These are phyloP conservation scores for Aproaerema taeniolella DNA, from an alignment of 2,888 invertebrate genomes.

Conservation along the genomic window DNA sequence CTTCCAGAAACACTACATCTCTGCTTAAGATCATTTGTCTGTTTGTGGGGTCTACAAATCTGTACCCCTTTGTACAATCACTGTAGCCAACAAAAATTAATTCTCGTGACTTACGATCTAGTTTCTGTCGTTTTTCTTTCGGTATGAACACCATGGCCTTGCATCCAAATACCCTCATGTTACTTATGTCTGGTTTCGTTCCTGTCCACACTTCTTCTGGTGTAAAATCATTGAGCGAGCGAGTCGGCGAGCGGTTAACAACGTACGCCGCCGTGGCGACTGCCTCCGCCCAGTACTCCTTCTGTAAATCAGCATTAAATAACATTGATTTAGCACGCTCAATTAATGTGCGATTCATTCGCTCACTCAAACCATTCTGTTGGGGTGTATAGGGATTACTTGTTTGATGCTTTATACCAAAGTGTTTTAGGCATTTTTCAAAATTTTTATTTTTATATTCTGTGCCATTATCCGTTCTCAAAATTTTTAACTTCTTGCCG, in stretches of 20 bases:
- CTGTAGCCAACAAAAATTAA: conserved; percentile 13
- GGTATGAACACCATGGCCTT: conserved; percentile 7
- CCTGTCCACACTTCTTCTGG: conserved; percentile 11
- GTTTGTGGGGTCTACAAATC: conserved; percentile 14
- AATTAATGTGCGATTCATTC: conserved; percentile 14
- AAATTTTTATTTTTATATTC: conserved; percentile 13
- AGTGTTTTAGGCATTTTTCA: conserved; percentile 5
- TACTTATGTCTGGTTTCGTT: conserved; percentile 3
- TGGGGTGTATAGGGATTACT: conserved; percentile 28
- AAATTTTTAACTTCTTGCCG: conserved; percentile 10
- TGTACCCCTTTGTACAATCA: conserved; percentile 13
- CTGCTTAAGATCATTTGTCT: conserved; percentile 12
- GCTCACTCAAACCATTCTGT: conserved; percentile 32
- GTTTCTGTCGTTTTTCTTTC: conserved; percentile 1
- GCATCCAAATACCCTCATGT: conserved; percentile 10
- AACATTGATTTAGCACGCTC: conserved; percentile 16
- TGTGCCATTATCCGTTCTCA: conserved; percentile 12
- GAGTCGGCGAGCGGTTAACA: conserved; percentile 3
- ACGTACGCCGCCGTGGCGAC: conserved; percentile 12
- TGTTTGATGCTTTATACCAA: conserved; percentile 26
- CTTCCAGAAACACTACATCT: conserved; percentile 17
- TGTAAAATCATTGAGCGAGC: not conserved
- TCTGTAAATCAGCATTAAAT: conserved; percentile 4
- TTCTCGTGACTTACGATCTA: conserved; percentile 7
- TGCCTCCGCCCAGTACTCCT: conserved; percentile 14